Conservation (phyloP, 2,888 invertebrate genomes). For the Agrotis segetum region DNA sequence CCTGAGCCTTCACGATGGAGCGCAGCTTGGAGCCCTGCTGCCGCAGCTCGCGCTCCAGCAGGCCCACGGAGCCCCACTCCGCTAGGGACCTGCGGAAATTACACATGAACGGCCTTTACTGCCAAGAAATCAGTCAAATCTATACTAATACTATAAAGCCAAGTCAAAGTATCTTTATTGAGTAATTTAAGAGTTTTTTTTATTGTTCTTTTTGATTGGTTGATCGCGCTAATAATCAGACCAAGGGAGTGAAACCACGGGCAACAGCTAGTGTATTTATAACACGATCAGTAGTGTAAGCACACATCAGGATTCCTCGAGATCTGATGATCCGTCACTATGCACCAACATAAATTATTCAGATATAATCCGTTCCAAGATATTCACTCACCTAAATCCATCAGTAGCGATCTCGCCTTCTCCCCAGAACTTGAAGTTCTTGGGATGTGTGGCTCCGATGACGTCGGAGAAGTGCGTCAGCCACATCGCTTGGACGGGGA, state of each 20-base stretch:
- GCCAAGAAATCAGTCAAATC: too few relatives aligned
- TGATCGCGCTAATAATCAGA: too few relatives aligned
- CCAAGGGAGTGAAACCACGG: too few relatives aligned
- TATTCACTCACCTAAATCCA: conserved; percentile 93
- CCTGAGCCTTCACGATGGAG: conserved; percentile 97
- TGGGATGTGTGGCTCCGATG: conserved; percentile 98
- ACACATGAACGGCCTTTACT: too few relatives aligned
- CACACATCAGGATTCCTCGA: too few relatives aligned
- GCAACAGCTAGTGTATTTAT: too few relatives aligned
- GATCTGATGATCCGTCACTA: not conserved
- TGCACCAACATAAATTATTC: not conserved
- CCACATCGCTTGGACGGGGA: conserved; percentile 96
- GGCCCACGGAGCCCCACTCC: conserved; percentile 97
- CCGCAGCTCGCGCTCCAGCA: conserved; percentile 97
- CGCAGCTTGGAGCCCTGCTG: conserved; percentile 94
- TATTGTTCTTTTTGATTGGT: too few relatives aligned
- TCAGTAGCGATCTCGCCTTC: conserved; percentile 96
- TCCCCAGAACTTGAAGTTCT: conserved; percentile 97
- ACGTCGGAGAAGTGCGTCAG: conserved; percentile 99
- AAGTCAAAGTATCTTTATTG: too few relatives aligned
- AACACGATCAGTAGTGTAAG: too few relatives aligned
- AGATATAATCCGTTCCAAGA: not conserved
- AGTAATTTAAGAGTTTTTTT: too few relatives aligned
- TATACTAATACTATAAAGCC: too few relatives aligned
- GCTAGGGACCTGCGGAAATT: conserved; percentile 91